Evolutionary conservation across 2,797 vertebrate species (phyloP), one percentile per base, ranked within the genome.

Genomic region (Clamator glandarius): DNA sequence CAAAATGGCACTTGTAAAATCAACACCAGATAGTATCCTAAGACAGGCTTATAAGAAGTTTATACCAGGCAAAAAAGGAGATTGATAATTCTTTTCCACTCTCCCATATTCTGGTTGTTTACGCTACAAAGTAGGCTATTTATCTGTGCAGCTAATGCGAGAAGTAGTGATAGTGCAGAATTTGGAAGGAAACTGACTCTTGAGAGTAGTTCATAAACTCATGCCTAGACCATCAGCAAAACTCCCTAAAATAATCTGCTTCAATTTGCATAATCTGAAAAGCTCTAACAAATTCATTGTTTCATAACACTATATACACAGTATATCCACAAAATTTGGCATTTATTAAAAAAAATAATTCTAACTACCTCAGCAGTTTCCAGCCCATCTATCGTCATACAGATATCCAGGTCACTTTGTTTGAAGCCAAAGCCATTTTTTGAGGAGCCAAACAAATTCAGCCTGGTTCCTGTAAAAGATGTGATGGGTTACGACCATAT

Each of bases 351-450:
- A 28, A 77, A 10, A 12, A 48, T 11, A 63, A 8, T 58, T 69
- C 42, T 97, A 91, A 44, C 62, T 97, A 99, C 99, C 97, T 99
- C 98, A 70, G 98, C 98, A 64, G 98, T 98, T 86, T 99, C 98
- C 88, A 98, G 97, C 14, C 98, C 99, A 73, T 99, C 98, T 90
- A 99, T 95, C 52, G 99, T 99, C 99, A 99, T 99, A 93, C 99
- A 99, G 90, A 99, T 98, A 96, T 99, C 99, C 12, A 99, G 98
- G 97, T 99, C 99, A 97, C 99, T 99, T 97, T 99, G 98, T 96
- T 98, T 98, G 97, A 99, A 99, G 51, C 99, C 99, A 98, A 99
- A 99, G 66, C 99, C 99, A 96, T 99, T 99, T 98, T 98, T 99
- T 85, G 99, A 99, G 13, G 99, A 99, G 64, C 99, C 99, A 98